Conservation (phyloP, 2,797 vertebrate species). For the Trachurus trachurus region DNA sequence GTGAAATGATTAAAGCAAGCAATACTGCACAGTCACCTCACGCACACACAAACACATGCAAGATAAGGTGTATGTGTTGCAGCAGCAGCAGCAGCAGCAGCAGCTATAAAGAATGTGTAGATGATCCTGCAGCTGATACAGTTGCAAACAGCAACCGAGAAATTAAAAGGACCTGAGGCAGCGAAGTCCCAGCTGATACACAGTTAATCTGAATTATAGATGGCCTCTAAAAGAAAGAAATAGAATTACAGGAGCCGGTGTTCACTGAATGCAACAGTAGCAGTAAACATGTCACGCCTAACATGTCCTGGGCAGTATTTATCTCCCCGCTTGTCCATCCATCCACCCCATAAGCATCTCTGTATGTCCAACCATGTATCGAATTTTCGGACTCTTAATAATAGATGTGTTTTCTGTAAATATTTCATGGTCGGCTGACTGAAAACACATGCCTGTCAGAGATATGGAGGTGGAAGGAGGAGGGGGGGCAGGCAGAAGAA, state of each 20-base stretch:
- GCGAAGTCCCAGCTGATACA: slow-evolving; percentile 17
- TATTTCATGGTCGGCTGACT: slow-evolving; percentile 84
- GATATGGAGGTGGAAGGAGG: slow-evolving; percentile 66
- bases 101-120: slow-evolving; percentile 42
- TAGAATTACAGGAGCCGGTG: neutral
- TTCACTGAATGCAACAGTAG: slow-evolving; percentile 10
- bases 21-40: slow-evolving; percentile 53
- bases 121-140: slow-evolving; percentile 52
- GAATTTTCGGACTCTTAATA: slow-evolving; percentile 80
- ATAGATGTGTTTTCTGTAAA: slow-evolving; percentile 84
- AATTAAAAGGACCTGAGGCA: slow-evolving; percentile 10
- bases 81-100: slow-evolving; percentile 17
- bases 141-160: slow-evolving; percentile 34
- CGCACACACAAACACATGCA: neutral
- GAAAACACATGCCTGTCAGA: slow-evolving; percentile 77
- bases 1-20: slow-evolving; percentile 51
- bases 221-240: slow-evolving; percentile 37
- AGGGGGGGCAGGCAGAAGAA: slow-evolving; percentile 27
- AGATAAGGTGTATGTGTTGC: slow-evolving; percentile 33
- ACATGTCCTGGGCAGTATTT: neutral
- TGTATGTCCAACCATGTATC: slow-evolving; percentile 71
- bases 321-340: slow-evolving; percentile 19
- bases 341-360: slow-evolving; percentile 57
- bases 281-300: slow-evolving; percentile 46
- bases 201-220: slow-evolving; percentile 58